These are phyloP conservation scores for Eutolmus rufibarbis DNA, from an alignment of 2,888 invertebrate genomes.

Conservation along the genomic window DNA sequence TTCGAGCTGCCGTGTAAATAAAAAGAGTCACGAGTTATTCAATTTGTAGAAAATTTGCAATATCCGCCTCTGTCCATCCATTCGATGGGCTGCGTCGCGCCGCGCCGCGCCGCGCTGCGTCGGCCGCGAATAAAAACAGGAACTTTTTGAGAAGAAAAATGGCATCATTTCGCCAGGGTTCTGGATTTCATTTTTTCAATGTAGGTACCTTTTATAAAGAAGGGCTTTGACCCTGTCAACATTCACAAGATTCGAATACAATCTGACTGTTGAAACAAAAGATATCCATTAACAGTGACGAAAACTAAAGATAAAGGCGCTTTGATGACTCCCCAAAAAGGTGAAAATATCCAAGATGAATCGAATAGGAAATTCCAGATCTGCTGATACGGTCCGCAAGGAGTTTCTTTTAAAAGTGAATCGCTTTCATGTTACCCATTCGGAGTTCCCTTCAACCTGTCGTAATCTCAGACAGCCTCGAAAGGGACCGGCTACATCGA, in stretches of 20 bases:
- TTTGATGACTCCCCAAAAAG: neutral
- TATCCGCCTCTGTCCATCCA: slow-evolving; percentile 21
- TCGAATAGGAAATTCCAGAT: slow-evolving; percentile 38
- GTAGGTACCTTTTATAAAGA: neutral
- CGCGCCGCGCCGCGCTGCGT: neutral
- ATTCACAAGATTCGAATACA: neutral
- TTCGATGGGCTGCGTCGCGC: neutral
- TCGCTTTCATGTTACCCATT: slow-evolving; percentile 30
- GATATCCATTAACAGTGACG: neutral
- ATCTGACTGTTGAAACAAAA: neutral
- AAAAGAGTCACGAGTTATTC: slow-evolving; percentile 7
- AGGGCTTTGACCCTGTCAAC: neutral
- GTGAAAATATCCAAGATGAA: slow-evolving; percentile 33
- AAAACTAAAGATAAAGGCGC: neutral
- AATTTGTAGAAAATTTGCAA: slow-evolving; percentile 31
- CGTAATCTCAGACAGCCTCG: neutral
- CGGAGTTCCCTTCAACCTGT: neutral
- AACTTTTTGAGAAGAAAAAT: neutral
- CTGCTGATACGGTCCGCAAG: slow-evolving; percentile 36
- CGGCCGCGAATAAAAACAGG: neutral
- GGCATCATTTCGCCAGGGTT: neutral
- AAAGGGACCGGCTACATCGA: neutral
- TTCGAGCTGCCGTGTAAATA: neutral
- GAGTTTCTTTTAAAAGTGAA: slow-evolving; percentile 8
- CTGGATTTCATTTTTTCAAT: neutral